Evolutionary conservation across 37 sponge, comb jelly and placozoan species (phyloP), one percentile per base, ranked within the genome.

Genomic region (Cladorhizidae sp.): DNA sequence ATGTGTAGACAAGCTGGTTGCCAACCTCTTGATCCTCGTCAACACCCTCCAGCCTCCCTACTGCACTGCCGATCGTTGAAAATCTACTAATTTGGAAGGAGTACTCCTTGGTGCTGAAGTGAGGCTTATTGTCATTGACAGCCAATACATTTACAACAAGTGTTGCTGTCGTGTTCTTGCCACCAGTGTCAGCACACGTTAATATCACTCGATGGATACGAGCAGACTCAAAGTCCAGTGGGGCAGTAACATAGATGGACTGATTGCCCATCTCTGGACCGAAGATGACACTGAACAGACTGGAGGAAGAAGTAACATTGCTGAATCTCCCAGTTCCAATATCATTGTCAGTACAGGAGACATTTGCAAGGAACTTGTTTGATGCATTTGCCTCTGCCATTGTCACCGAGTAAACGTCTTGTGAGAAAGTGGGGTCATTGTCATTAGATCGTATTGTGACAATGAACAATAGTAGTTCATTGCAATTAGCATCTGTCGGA

Each of bases 81-180:
- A 64, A 17, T 14, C 80, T 56, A 57, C 22, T 69, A 40, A 86
- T 50, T 0, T 39, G 6, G 39, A 58, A 79, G 33, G 21, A 57
- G 67, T 79, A 86, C 3, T 50, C 38, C 21, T 58, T 20, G 8
- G 45, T 20, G 22, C 12, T 50, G 64, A 92, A 87, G 23, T 70
- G 49, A 31, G 92, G 92, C 6, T 51, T 31, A 39, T 87, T 83
- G 74, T 92, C 92, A 71, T 92, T 92, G 57, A 79, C 70, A 31
- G 83, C 70, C 29, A 45, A 32, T 21, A 92, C 77, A 26, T 29
- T 75, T 3, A 92, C 42, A 23, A 45, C 74, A 15, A 87, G 77
- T 38, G 9, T 57, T 20, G 83, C 88, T 35, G 61, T 54, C 25
- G 49, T 63, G 40, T 23, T 29, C 17, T 25, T 28, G 0, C 67